These are phyloP conservation scores for Glareola pratincola DNA, from an alignment of 2,113 vertebrate genomes.

Conservation along the genomic window DNA sequence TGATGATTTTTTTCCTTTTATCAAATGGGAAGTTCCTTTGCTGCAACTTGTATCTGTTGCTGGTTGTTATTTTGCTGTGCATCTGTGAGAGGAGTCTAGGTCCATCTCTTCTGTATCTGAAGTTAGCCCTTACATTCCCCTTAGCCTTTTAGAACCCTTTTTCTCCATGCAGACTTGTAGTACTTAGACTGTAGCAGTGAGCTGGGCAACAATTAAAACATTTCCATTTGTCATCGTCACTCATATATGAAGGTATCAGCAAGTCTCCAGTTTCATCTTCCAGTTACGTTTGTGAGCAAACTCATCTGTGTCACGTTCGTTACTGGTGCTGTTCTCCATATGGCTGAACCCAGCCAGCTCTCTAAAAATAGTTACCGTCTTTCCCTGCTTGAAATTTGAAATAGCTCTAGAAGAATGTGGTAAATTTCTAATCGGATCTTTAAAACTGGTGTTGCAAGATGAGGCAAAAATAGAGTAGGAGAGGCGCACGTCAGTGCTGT, in stretches of 20 bases:
- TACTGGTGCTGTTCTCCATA: neutral
- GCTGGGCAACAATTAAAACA: neutral
- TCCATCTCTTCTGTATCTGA: neutral
- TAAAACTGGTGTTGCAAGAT: neutral
- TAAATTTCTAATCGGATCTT: neutral
- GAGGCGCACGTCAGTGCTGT: neutral
- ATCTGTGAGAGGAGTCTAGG: neutral
- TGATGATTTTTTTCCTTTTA: neutral
- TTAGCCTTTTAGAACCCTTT: neutral
- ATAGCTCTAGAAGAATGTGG: neutral
- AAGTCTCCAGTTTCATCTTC: neutral
- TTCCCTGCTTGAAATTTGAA: neutral
- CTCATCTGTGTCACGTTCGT: neutral
- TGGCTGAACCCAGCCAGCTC: neutral
- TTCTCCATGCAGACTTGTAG: no score
- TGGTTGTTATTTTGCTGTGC: fast-evolving
- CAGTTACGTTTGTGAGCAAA: neutral
- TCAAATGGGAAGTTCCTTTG: neutral
- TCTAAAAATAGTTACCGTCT: neutral
- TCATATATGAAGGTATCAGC: neutral
- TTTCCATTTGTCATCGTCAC: neutral
- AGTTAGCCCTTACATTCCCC: neutral
- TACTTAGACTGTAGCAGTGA: neutral
- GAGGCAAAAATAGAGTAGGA: neutral
- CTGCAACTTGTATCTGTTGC: neutral